Conservation (phyloP, 2,888 invertebrate species). For the Sarcophaga carnaria region DNA sequence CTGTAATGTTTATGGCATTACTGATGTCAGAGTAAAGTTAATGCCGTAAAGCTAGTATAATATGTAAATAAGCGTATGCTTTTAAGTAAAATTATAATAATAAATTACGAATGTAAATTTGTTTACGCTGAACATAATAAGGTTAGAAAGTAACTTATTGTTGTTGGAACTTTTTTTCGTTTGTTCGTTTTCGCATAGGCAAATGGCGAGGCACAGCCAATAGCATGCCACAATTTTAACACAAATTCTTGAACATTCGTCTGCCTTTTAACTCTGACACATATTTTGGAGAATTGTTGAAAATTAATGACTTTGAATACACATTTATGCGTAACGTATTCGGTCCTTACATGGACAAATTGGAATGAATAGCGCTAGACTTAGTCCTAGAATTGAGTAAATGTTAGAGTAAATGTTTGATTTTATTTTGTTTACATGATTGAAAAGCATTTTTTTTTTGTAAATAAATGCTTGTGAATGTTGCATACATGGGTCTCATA, state of each 20-base stretch:
- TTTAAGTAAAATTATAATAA: conserved; percentile 1
- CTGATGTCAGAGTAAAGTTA: no score
- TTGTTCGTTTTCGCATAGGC: no score
- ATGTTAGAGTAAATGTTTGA: conserved; percentile 26
- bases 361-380: neutral
- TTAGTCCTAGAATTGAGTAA: conserved; percentile 46
- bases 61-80: no score
- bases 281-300: conserved; percentile 75
- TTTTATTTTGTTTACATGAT: conserved; percentile 18
- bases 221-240: conserved; percentile 17
- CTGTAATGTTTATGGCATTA: no score
- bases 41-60: no score
- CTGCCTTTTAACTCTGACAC: conserved; percentile 73
- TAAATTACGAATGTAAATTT: conserved; percentile 47
- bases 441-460: conserved; percentile 7
- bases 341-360: neutral
- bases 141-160: conserved; percentile 20
- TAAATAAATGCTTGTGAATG: neutral
- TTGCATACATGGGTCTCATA: neutral
- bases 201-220: no score
- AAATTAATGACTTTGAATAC: conserved; percentile 78
- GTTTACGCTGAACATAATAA: conserved; percentile 28
- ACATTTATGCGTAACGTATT: conserved; percentile 9
- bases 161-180: no score
- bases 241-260: conserved; percentile 2